A percentile compares a stretch with the other conserved stretches of the same genome.
phyloP scores from a whole-genome alignment of 2,113 vertebrate species.

The Silurus asotus region DNA sequence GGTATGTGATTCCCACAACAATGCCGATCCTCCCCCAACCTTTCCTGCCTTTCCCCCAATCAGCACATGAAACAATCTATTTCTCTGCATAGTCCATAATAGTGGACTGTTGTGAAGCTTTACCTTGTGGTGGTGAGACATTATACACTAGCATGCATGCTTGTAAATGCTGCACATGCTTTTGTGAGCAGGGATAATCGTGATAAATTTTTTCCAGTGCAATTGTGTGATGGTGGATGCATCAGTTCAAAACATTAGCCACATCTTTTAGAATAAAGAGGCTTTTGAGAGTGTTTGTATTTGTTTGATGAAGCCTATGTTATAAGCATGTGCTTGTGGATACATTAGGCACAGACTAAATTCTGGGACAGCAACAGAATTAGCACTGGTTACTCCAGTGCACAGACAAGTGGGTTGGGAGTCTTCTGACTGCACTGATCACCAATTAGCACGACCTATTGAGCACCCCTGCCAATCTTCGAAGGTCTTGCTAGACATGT shows the following conservation, averaged over 20 bases:
- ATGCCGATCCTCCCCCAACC: constrained; percentile 64
- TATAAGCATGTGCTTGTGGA: background rate
- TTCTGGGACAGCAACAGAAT: constrained; percentile 47
- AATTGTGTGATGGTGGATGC: constrained; percentile 61
- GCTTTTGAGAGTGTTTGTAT: constrained; percentile 20
- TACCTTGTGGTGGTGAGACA: background rate
- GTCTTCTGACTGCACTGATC: constrained; percentile 1
- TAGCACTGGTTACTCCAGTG: constrained; percentile 42
- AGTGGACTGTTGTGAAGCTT: constrained; percentile 21
- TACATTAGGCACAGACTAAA: constrained; percentile 18
- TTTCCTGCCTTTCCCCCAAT: constrained; percentile 51
- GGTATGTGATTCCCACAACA: constrained; percentile 77
- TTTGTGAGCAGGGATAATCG: constrained; percentile 41
- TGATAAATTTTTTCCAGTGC: constrained; percentile 43
- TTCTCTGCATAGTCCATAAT: background rate
- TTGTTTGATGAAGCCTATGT: constrained; percentile 8
- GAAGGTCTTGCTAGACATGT: background rate
- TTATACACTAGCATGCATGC: constrained; percentile 36
- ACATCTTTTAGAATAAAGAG: constrained; percentile 15
- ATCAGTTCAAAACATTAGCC: constrained; percentile 52
- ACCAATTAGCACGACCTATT: constrained; percentile 27
- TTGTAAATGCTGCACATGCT: constrained; percentile 13
- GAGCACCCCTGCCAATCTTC: constrained; percentile 29
- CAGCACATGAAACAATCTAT: constrained; percentile 41
- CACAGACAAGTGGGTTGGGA: background rate